A percentile compares a stretch with the other conserved stretches of the same genome.
Evolutionary conservation across 1,140 invertebrate genomes (phyloP).

Genomic region (Heliconius hewitsoni): DNA sequence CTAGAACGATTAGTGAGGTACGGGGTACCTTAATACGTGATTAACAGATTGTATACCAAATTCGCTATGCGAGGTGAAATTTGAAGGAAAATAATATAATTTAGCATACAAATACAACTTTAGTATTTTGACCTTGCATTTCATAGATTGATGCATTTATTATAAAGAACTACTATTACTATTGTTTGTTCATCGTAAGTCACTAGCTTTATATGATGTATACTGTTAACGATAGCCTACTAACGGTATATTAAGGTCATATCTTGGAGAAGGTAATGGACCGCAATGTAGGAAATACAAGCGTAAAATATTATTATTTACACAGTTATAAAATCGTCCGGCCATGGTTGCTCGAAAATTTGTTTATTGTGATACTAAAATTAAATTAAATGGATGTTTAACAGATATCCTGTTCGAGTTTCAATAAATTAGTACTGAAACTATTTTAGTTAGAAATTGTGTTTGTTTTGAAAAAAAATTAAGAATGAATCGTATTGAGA

Average conservation of each 20-base stretch:
- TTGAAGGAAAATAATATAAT: not conserved
- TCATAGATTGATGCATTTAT: not conserved
- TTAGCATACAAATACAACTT: not conserved
- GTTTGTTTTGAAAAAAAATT: not conserved
- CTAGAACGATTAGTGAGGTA: no score
- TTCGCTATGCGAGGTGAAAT: no score
- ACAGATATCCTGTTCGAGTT: not conserved
- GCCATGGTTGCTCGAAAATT: not conserved
- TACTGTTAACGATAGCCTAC: conserved; percentile 17
- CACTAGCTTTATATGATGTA: not conserved
- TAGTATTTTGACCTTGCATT: not conserved
- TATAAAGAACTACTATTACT: not conserved
- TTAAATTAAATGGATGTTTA: not conserved
- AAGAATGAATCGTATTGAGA: not conserved
- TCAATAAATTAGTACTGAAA: not conserved
- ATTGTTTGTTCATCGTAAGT: not conserved
- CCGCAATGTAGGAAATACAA: conserved; percentile 10
- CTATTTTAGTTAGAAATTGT: not conserved
- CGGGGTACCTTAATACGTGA: no score
- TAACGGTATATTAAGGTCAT: conserved; percentile 17
- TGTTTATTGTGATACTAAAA: not conserved
- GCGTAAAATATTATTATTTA: conserved; percentile 13
- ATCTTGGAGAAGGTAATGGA: conserved; percentile 18
- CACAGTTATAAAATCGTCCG: conserved; percentile 1
- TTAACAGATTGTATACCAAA: no score